phyloP scores from a whole-genome alignment of 2,888 invertebrate genomes.

The Entomobrya multifasciata region DNA sequence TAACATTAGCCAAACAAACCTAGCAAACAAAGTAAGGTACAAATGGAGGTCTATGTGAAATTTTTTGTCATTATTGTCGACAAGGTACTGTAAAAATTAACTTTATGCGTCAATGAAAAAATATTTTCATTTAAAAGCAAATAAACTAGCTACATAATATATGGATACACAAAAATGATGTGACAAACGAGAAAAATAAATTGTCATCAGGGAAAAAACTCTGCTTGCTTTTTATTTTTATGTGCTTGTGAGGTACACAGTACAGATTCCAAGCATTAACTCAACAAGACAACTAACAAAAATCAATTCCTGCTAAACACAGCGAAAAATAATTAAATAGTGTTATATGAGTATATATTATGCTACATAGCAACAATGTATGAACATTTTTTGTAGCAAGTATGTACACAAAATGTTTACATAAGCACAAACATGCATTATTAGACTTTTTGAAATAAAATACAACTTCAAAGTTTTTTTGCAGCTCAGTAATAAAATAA shows the following conservation, averaged over 20 bases:
- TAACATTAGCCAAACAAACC: not conserved
- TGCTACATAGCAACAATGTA: constrained; percentile 46
- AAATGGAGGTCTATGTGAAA: not conserved
- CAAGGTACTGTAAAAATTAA: constrained; percentile 21
- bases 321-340: constrained; percentile 3
- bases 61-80: not conserved
- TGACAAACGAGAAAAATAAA: constrained; percentile 7
- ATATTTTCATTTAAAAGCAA: constrained; percentile 66
- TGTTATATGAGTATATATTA: constrained; percentile 22
- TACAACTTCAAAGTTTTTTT: not conserved
- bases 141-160: constrained; percentile 42
- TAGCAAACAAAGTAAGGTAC: not conserved
- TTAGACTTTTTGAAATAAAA: not conserved
- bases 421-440: not conserved
- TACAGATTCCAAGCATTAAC: constrained; percentile 27
- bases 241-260: constrained; percentile 3
- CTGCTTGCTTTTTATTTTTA: constrained; percentile 7
- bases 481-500: constrained; percentile 18
- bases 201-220: not conserved
- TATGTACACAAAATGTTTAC: not conserved
- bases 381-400: constrained; percentile 3
- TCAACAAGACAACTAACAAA: constrained; percentile 21
- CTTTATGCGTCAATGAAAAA: constrained; percentile 21
- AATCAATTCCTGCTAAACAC: constrained; percentile 8
- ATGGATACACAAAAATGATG: not conserved